A percentile compares a stretch with the other conserved stretches of the same genome.
phyloP scores from a whole-genome alignment of 2,888 invertebrate species.

The Monochamus alternatus region DNA sequence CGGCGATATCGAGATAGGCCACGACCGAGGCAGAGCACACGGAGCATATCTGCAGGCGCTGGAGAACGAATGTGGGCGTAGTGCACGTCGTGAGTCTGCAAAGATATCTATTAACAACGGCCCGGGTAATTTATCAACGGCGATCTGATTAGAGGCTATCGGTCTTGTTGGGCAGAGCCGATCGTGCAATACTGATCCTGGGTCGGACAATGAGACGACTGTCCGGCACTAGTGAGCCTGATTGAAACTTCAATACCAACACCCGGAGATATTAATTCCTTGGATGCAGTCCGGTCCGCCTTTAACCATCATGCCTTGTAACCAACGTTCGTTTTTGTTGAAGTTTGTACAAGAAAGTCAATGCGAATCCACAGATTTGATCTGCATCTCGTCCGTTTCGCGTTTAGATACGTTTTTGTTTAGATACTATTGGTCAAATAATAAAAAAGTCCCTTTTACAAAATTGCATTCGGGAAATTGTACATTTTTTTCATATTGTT shows the following conservation, averaged over 20 bases:
- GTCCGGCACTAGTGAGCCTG: slow-evolving; percentile 21
- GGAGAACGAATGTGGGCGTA: slow-evolving; percentile 56
- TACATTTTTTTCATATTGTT: too few species aligned
- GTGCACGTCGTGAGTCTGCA: slow-evolving; percentile 65
- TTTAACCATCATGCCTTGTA: too few species aligned
- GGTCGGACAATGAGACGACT: slow-evolving; percentile 51
- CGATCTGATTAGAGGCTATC: slow-evolving; percentile 67
- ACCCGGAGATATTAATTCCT: slow-evolving; percentile 21
- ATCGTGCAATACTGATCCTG: slow-evolving; percentile 62
- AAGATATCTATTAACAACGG: slow-evolving; percentile 68
- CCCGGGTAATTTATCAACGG: slow-evolving; percentile 67
- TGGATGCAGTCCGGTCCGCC: neutral
- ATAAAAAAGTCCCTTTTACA: too few species aligned
- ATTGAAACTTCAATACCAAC: slow-evolving; percentile 25
- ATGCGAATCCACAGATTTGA: too few species aligned
- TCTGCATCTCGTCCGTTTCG: too few species aligned
- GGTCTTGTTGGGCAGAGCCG: slow-evolving; percentile 62
- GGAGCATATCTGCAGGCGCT: slow-evolving; percentile 51
- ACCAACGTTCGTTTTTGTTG: too few species aligned
- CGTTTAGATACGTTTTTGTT: too few species aligned
- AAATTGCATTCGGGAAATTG: too few species aligned
- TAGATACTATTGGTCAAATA: too few species aligned
- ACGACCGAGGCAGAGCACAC: slow-evolving; percentile 40
- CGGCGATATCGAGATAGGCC: slow-evolving; percentile 50
- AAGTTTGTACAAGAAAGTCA: too few species aligned